Base-by-base conservation (phyloP, 2,797 vertebrate genomes). In the Periophthalmus magnuspinnatus region DNA sequence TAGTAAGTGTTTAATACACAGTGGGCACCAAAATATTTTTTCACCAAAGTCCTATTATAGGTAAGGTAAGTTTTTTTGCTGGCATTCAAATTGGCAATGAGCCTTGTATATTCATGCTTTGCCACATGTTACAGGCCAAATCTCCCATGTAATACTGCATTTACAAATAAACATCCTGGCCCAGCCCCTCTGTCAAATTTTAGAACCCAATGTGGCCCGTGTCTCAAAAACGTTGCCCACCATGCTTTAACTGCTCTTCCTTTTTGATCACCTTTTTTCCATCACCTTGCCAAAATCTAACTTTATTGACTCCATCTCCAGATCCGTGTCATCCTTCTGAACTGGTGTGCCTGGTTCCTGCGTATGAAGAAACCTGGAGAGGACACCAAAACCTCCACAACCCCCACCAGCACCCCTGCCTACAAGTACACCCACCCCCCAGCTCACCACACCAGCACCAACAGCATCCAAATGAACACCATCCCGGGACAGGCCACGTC, bases 331-430 rank as follows among this genome's bases (percentile, higher is more conserved):
- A 76, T 97, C 76, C 85, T 97, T 19, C 91, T 97, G 50, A 95
- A 97, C 75, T 97, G 96, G 95, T 97, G 95, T 1, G 95, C 96
- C 32, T 97, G 96, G 95, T 95, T 97, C 81, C 90, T 97, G 65
- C 88, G 94, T n/a, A 97, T 97, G 96, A 97, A 95, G 76, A 96
- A 96, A 58, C 95, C 95, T 0, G 95, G 96, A 1, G 94, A 96
- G 71, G 93, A 92, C 28, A 86, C 67, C 11, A 91, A 86, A 75
- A 57, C 72, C 11, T 58, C 76, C 0, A 68, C 80, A 11, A 76
- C 60, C 67, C 56, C 81, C 38, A 64, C 32, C 3, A 68, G 34
- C 48, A 57, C 70, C 14, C 33, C 74, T 2, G 76, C 78, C 34
- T 92, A 87, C 81, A 93, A 91, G 69, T 92, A 92, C 73, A 62